Percentiles rank a stretch among this genome's conserved stretches.
phyloP scores from a whole-genome alignment of 2,797 vertebrate genomes.

The Hafferia zeledoni region DNA sequence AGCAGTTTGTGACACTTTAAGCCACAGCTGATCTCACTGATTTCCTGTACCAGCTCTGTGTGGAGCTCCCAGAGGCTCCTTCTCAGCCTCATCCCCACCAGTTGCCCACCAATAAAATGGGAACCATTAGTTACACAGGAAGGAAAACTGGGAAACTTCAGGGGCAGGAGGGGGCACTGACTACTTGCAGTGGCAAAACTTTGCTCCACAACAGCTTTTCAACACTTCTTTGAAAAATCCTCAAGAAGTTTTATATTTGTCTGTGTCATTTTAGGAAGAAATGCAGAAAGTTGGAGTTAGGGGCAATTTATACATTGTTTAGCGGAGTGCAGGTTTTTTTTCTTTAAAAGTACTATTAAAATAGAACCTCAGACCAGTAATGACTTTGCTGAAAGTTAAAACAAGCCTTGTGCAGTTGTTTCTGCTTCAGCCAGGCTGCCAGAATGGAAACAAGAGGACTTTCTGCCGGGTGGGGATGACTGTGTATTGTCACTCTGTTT shows the following conservation, averaged over 20 bases:
- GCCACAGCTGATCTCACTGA: not conserved
- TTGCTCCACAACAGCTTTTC: not conserved
- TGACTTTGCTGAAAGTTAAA: constrained; percentile 45
- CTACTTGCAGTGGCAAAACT: not conserved
- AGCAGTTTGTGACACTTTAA: not conserved
- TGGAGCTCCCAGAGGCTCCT: not conserved
- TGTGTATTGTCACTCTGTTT: not conserved
- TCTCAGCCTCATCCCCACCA: not conserved
- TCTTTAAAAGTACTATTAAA: constrained; percentile 7
- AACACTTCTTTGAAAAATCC: not conserved
- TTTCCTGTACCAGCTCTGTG: not conserved
- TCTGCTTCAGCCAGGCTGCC: constrained; percentile 4
- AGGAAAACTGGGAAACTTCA: not conserved
- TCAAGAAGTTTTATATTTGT: not conserved
- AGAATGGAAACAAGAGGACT: not conserved
- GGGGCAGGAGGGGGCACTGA: not conserved
- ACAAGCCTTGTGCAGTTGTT: not conserved
- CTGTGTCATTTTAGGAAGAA: not conserved
- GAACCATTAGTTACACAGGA: not conserved
- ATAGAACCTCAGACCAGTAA: not conserved
- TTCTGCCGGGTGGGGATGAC: not conserved
- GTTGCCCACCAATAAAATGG: constrained; percentile 3
- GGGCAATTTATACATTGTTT: not conserved
- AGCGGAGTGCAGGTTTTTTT: not conserved
- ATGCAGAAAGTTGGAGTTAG: not conserved